Evolutionary conservation across 2,888 invertebrate genomes (phyloP).

Genomic region (Eupeodes latifasciatus): DNA sequence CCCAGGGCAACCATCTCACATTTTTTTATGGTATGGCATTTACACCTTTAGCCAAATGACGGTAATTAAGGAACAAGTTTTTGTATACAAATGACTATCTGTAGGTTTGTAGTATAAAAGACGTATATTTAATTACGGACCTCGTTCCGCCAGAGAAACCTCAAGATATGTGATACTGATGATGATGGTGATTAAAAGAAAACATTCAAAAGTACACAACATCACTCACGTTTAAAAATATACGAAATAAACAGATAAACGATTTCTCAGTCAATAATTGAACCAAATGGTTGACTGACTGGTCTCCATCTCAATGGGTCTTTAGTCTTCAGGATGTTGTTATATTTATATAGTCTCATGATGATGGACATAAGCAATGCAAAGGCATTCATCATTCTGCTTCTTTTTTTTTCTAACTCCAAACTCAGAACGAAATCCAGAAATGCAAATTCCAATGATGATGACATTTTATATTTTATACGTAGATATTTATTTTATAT

Average conservation of each 20-base stretch:
- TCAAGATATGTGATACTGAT: constrained; percentile 5
- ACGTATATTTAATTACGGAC: background rate
- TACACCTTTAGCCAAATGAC: constrained; percentile 33
- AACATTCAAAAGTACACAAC: background rate
- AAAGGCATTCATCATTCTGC: constrained; percentile 21
- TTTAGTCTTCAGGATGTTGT: too few species aligned
- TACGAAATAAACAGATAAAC: background rate
- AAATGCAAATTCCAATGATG: constrained; percentile 17
- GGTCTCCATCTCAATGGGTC: background rate
- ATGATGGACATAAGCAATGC: constrained; percentile 3
- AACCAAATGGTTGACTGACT: background rate
- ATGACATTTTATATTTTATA: background rate
- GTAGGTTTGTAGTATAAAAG: background rate
- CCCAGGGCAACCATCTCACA: background rate
- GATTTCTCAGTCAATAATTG: constrained; percentile 32
- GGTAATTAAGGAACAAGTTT: constrained; percentile 54
- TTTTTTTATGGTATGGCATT: background rate
- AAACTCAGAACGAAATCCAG: constrained; percentile 1
- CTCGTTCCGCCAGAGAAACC: background rate
- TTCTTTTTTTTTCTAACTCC: background rate
- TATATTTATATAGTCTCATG: too few species aligned
- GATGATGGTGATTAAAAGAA: background rate
- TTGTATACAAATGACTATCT: background rate
- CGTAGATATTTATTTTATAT: too few species aligned
- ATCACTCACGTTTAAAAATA: background rate